Conservation (phyloP, 2,797 vertebrate species). For the Scolopax rusticola region DNA sequence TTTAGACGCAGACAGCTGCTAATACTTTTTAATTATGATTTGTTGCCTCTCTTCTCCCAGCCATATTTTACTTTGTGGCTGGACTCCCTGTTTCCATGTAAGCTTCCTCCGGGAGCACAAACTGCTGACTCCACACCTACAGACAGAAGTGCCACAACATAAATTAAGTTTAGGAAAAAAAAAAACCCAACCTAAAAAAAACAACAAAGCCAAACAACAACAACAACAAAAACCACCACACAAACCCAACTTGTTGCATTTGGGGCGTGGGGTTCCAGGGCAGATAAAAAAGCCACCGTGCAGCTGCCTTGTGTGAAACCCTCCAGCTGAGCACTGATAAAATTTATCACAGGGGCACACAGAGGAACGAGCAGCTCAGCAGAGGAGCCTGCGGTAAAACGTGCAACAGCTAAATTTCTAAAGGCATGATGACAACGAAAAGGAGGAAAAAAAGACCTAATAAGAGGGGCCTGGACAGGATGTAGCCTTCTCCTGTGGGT, state of each 20-base stretch:
- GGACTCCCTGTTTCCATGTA: slow-evolving; percentile 77
- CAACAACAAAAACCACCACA: background rate
- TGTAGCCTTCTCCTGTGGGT: background rate
- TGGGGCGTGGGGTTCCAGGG: slow-evolving; percentile 19
- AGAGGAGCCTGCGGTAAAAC: slow-evolving; percentile 73
- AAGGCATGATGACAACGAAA: slow-evolving; percentile 42
- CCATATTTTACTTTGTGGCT: slow-evolving; percentile 79
- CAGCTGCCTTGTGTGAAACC: slow-evolving; percentile 47
- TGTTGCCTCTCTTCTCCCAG: slow-evolving; percentile 79
- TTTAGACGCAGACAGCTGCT: slow-evolving; percentile 5
- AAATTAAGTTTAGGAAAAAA: slow-evolving; percentile 55
- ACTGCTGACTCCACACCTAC: slow-evolving; percentile 84
- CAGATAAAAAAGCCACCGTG: slow-evolving; percentile 81
- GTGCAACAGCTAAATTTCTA: slow-evolving; percentile 66
- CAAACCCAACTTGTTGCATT: background rate
- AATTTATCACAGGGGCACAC: slow-evolving; percentile 78
- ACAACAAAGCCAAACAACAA: too few relatives aligned
- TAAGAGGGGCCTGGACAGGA: fast-evolving
- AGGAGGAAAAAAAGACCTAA: background rate
- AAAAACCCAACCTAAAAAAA: too few relatives aligned
- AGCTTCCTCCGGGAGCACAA: slow-evolving; percentile 79
- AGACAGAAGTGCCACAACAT: slow-evolving; percentile 74
- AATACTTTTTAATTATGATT: slow-evolving; percentile 76
- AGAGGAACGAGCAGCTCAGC: slow-evolving; percentile 54
- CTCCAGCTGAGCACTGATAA: slow-evolving; percentile 78